Percentiles rank a stretch among this genome's conserved stretches.
Evolutionary conservation across 64 coral and sea anemone species (phyloP).

Genomic region (Dendronephthya gigantea): DNA sequence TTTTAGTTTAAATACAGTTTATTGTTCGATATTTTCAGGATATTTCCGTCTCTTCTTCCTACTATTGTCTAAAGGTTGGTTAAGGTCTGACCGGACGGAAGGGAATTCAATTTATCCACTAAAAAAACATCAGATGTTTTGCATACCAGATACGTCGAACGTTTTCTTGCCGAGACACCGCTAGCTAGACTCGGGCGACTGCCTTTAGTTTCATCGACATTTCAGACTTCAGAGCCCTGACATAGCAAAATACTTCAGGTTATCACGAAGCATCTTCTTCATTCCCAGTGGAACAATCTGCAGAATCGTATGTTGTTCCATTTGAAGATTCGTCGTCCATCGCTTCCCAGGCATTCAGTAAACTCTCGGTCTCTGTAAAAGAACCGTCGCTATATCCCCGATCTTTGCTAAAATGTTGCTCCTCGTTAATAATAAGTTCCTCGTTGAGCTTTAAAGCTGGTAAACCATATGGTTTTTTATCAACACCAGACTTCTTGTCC

Average conservation of each 20-base stretch:
- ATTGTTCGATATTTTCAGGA: neutral
- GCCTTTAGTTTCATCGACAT: too few relatives aligned
- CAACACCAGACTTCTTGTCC: neutral
- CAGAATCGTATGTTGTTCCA: neutral
- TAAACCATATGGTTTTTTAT: constrained; percentile 4
- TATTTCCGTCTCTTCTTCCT: neutral
- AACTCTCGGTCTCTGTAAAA: neutral
- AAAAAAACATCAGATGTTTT: too few relatives aligned
- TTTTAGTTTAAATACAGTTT: too few relatives aligned
- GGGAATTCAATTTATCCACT: neutral
- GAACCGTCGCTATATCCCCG: neutral
- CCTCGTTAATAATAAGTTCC: neutral
- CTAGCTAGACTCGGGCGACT: too few relatives aligned
- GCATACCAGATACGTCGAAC: too few relatives aligned
- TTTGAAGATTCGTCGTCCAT: neutral
- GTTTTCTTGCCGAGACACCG: too few relatives aligned
- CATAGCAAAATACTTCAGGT: too few relatives aligned
- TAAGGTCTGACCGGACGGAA: neutral
- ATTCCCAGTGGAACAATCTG: neutral
- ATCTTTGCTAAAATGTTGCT: neutral
- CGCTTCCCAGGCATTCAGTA: neutral
- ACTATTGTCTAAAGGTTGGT: neutral
- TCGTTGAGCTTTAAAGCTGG: neutral
- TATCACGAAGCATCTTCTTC: neutral
- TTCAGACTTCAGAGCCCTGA: too few relatives aligned